Evolutionary conservation across 2,113 vertebrate species (phyloP).

Genomic region (Brachypodius melanocephalos): DNA sequence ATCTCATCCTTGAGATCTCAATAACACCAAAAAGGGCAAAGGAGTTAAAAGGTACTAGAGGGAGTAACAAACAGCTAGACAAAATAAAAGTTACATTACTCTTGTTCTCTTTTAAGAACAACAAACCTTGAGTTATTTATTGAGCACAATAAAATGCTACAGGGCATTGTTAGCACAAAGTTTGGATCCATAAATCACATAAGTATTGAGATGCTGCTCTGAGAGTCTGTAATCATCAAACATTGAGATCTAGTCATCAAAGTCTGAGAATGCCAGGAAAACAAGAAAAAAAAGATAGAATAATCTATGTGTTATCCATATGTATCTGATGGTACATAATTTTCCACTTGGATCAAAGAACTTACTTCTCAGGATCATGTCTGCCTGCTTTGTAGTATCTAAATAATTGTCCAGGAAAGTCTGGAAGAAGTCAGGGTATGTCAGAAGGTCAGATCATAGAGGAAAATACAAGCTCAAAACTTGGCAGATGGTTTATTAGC

Average conservation of each 20-base stretch:
- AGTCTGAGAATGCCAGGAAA: background rate
- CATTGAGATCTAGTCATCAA: background rate
- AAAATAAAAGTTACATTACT: background rate
- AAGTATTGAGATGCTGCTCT: background rate
- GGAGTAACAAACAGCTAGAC: background rate
- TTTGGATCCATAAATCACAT: constrained; percentile 1
- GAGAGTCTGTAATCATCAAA: background rate
- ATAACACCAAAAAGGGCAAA: background rate
- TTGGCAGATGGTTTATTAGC: constrained; percentile 12
- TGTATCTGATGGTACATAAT: background rate
- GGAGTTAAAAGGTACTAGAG: background rate
- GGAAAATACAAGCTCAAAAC: background rate
- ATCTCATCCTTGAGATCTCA: background rate
- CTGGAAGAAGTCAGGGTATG: background rate
- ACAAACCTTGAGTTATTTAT: constrained; percentile 10
- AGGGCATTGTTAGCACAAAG: background rate
- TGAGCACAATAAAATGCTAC: background rate
- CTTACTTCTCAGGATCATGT: background rate
- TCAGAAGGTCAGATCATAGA: background rate
- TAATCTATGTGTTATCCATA: background rate
- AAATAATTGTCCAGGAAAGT: background rate
- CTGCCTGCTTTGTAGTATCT: background rate
- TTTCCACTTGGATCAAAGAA: background rate
- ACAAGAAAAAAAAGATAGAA: background rate
- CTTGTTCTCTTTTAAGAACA: constrained; percentile 3